Evolutionary conservation across 2,888 invertebrate genomes (phyloP).

Genomic region (Halictus quadricinctus): DNA sequence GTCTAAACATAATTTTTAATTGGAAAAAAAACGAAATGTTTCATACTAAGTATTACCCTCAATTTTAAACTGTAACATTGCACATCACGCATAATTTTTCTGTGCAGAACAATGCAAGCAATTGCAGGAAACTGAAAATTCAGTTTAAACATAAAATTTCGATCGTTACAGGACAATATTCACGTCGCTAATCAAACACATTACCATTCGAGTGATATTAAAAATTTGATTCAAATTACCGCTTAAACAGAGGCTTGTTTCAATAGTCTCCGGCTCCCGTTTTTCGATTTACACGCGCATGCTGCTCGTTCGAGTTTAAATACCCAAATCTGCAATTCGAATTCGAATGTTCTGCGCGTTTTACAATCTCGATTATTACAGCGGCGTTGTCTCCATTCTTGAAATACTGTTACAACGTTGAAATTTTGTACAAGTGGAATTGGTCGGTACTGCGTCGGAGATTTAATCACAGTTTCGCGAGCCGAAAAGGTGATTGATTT

Average conservation of each 20-base stretch:
- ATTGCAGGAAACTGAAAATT: neutral
- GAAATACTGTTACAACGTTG: neutral
- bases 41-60: neutral
- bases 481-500: slow-evolving; percentile 25
- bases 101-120: neutral
- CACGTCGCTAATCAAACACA: neutral
- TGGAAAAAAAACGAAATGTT: neutral
- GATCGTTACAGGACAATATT: neutral
- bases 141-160: neutral
- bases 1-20: too few species aligned
- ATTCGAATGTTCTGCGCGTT: neutral
- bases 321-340: neutral
- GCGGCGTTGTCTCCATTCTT: neutral
- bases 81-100: neutral
- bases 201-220: neutral
- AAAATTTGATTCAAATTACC: neutral
- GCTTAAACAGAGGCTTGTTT: neutral
- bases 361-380: neutral
- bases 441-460: neutral
- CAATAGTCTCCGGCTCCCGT: neutral
- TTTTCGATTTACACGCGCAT: neutral
- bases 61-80: neutral
- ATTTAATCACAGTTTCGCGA: slow-evolving; percentile 30
- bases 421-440: slow-evolving; percentile 12
- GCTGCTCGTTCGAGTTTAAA: neutral